Evolutionary conservation across 2,113 vertebrate genomes (phyloP), one percentile per base, ranked within the genome.

Genomic region (Glaucidium brasilianum): DNA sequence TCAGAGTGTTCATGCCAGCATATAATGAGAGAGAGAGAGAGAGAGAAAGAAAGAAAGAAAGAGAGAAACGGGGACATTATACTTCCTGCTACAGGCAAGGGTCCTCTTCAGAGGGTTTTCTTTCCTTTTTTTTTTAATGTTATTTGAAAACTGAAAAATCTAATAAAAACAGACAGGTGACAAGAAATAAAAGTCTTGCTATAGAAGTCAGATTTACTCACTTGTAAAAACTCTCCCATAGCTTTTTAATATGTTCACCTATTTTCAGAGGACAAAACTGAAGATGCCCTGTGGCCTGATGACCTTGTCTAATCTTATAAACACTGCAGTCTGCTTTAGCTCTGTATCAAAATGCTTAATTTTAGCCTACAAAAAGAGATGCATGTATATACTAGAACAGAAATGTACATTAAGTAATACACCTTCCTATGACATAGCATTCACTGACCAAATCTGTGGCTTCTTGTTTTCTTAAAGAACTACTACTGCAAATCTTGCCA

Each of bases 51-150:
- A 41, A 92, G 50, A 92, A 37, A 92, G 41, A 91, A 37, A 87
- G 39, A 94, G 78, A 95, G 79, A 84, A 91, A 79, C 0, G 0
- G 71, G 30, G 53, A 94, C 83, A 87, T 96, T 94, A 73, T 63
- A 87, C 76, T 94, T 97, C 85, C 83, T 95, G 88, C 81, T 94
- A 92, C 68, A 97, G 95, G 91, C 93, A 94, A 95, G 56, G 89
- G 79, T 95, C 76, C 49, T 90, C 58, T 92, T 96, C 75, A 92
- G 59, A 92, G 72, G 50, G 29, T 47, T 92, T 71, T 53, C 25
- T 71, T 69, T 78, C 39, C n/a, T n/a, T 47, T 18, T 76, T 56
- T 52, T 30, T 20, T 9, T 27, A 88, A 87, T 26, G 47, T 45
- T 92, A 63, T 93, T 90, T 91, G 85, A 92, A 95, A 95, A 96